Evolutionary conservation across 1,140 invertebrate species (phyloP).

Genomic region (Diorhabda carinulata): DNA sequence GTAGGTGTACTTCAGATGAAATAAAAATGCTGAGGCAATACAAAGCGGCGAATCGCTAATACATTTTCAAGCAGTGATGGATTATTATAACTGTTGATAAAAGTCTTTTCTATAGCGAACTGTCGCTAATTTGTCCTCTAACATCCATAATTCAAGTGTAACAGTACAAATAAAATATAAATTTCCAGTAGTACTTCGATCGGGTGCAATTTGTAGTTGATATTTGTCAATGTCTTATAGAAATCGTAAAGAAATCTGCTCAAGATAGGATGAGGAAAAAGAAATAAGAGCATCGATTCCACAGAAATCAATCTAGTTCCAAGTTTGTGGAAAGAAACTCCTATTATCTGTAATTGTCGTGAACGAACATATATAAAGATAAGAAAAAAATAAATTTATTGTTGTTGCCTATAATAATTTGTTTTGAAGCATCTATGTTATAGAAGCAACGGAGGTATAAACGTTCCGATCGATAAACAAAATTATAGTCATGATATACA

Average conservation of each 20-base stretch:
- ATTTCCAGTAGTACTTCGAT: conserved; percentile 7
- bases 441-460: no score
- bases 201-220: conserved; percentile 13
- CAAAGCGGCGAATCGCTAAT: neutral
- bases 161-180: conserved; percentile 13
- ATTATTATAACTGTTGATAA: conserved; percentile 4
- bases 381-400: conserved; percentile 15
- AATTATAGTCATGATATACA: no score
- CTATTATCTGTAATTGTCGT: conserved; percentile 6
- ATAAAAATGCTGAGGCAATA: neutral
- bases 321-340: conserved; percentile 17
- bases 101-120: neutral
- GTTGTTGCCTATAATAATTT: conserved; percentile 9
- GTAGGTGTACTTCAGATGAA: no score
- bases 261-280: conserved; percentile 7
- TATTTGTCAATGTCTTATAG: conserved; percentile 17
- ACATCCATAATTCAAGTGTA: conserved; percentile 15
- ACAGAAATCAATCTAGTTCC: conserved; percentile 14
- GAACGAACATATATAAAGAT: conserved; percentile 5
- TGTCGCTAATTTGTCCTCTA: conserved; percentile 10
- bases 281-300: conserved; percentile 18
- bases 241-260: conserved; percentile 9
- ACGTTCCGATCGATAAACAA: no score
- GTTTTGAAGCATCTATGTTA: no score
- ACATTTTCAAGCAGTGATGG: neutral